Evolutionary conservation across 2,113 vertebrate species (phyloP).

Genomic region (Benitochromis conjunctus): DNA sequence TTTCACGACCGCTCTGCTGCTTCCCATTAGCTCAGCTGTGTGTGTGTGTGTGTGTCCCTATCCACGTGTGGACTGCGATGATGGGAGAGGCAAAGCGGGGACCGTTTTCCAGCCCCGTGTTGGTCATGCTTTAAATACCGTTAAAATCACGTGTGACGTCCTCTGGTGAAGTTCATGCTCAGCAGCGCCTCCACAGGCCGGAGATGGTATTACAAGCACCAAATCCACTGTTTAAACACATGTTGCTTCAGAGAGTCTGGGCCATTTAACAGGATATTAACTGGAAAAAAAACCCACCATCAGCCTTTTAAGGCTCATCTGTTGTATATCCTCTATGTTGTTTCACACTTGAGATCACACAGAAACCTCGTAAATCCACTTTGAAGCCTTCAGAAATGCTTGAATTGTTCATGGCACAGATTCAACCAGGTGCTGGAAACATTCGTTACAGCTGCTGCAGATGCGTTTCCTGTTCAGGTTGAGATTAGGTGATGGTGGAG

Average conservation of each 20-base stretch:
- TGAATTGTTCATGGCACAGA: background rate
- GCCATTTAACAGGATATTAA: background rate
- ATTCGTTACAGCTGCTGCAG: background rate
- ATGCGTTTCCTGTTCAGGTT: background rate
- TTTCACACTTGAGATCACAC: background rate
- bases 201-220: background rate
- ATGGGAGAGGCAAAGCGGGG: background rate
- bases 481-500: background rate
- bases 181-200: background rate
- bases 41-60: background rate
- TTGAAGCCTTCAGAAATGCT: background rate
- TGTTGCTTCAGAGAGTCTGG: background rate
- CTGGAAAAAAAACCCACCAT: background rate
- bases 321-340: background rate
- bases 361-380: background rate
- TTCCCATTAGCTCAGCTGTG: background rate
- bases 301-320: background rate
- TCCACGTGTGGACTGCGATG: background rate
- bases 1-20: background rate
- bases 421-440: background rate
- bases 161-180: background rate
- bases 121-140: background rate
- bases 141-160: background rate
- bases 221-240: background rate
- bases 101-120: rapidly evolving